Base-by-base conservation (phyloP, 2,888 invertebrate species). In the Drosophila sordidapex region DNA sequence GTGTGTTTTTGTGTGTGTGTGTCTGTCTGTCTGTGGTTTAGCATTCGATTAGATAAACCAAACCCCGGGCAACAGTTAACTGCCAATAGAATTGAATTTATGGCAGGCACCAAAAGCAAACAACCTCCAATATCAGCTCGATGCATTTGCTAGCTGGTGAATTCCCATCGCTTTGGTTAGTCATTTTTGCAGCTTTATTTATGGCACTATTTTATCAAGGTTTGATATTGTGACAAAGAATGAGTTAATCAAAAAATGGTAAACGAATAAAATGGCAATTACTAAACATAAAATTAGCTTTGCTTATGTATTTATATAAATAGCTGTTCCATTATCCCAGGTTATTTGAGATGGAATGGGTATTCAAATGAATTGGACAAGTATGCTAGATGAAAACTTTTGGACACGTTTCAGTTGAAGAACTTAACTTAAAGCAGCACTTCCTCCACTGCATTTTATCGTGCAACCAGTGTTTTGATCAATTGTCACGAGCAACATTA, bases 31-130 rank as follows among this genome's bases (percentile, higher is more conserved):
- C 52, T 75, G 74, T 69, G 74, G 74, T 52, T 74, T 61, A 70
- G 49, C 66, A 76, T 53, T 64, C 78, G 78, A 78, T 78, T 78
- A 78, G 78, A 78, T 78, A 78, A 78, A 60, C 43, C 46, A 53
- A 33, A 11, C 25, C 52, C 31, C 46, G 5, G 25, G 27, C 54
- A 49, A 7, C 48, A 53, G 38, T 4, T 18, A 18, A 40, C 57
- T 68, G 76, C 27, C 60, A 65, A 62, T 58, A 71, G 48, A 64
- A 78, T 63, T 71, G 54, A 75, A 69, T 76, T 78, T 78, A 78
- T 66, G 68, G 68, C 49, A 49, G 49, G 13, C n/a, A 53, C 18
- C 54, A 40, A 25, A 69, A n/a, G 13, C 54, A 40, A 48, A 10
- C 27, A 27, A 57, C 56, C 35, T 25, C 13, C 15, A 53, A 60